These are phyloP conservation scores for Agrochola macilenta DNA, from an alignment of 2,888 invertebrate genomes.

Conservation along the genomic window DNA sequence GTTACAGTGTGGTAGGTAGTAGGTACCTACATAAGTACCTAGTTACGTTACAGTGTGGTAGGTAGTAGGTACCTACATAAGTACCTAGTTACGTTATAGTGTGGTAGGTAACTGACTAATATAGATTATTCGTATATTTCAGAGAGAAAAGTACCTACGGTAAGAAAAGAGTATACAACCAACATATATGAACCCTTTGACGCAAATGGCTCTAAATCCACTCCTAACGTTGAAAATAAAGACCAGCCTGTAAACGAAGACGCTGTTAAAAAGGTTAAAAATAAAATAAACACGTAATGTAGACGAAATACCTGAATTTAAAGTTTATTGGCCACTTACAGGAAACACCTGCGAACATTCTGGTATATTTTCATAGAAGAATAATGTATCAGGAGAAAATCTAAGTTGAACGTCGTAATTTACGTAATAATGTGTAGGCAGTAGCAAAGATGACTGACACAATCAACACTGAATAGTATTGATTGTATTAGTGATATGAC, in stretches of 20 bases:
- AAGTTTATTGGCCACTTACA: conserved; percentile 81
- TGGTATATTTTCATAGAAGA: conserved; percentile 33
- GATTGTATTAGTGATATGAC: conserved; percentile 21
- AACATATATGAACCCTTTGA: too few species aligned
- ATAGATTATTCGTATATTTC: too few species aligned
- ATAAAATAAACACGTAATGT: conserved; percentile 76
- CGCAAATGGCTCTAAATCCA: background rate
- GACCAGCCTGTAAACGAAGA: conserved; percentile 65
- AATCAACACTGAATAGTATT: background rate
- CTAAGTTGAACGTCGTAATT: background rate
- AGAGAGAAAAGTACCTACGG: too few species aligned
- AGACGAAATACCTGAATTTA: conserved; percentile 76
- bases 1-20: too few species aligned
- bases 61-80: too few species aligned
- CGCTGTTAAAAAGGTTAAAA: conserved; percentile 72
- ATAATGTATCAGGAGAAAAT: conserved; percentile 29
- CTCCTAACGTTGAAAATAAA: conserved; percentile 26
- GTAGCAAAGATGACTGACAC: conserved; percentile 4
- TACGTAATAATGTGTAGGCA: background rate
- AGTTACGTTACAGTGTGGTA: too few species aligned
- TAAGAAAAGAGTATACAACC: background rate
- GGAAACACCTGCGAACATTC: conserved; percentile 79
- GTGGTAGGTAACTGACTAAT: too few species aligned
- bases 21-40: too few species aligned
- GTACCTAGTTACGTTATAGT: too few species aligned